Conservation (phyloP, 2,888 invertebrate species). For the Lithophane ornitopus region DNA sequence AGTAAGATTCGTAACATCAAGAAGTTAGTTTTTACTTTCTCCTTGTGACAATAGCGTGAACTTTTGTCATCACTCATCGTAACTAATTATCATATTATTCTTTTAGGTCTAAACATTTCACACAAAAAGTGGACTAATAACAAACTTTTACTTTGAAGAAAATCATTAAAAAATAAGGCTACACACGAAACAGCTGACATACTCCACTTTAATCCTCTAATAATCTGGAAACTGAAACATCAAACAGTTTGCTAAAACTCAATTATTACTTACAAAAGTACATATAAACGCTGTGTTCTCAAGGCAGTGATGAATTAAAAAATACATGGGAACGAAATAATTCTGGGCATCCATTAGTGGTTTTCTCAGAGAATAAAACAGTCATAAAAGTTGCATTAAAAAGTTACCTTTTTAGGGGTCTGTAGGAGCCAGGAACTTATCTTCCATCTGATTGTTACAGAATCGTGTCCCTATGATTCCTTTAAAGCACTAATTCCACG, state of each 20-base stretch:
- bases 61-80: not conserved
- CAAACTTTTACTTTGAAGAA: not conserved
- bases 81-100: not conserved
- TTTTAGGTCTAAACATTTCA: not conserved
- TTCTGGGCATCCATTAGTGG: slow-evolving; percentile 37
- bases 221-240: slow-evolving; percentile 49
- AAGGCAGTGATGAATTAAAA: slow-evolving; percentile 51
- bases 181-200: slow-evolving; percentile 31
- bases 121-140: not conserved
- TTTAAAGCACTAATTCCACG: not conserved
- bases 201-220: slow-evolving; percentile 53
- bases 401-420: slow-evolving; percentile 51
- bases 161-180: slow-evolving; percentile 6
- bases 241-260: slow-evolving; percentile 51
- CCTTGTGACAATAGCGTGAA: not conserved
- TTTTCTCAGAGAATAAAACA: slow-evolving; percentile 58
- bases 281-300: slow-evolving; percentile 52
- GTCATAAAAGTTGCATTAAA: slow-evolving; percentile 62
- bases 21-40: not conserved
- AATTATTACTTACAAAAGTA: slow-evolving; percentile 49
- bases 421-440: not conserved
- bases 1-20: not conserved
- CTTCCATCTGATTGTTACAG: too few species aligned
- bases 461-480: not conserved
- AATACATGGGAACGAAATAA: slow-evolving; percentile 58